Conservation (phyloP, 2,113 vertebrate species). For the Peromyscus polionotus region DNA sequence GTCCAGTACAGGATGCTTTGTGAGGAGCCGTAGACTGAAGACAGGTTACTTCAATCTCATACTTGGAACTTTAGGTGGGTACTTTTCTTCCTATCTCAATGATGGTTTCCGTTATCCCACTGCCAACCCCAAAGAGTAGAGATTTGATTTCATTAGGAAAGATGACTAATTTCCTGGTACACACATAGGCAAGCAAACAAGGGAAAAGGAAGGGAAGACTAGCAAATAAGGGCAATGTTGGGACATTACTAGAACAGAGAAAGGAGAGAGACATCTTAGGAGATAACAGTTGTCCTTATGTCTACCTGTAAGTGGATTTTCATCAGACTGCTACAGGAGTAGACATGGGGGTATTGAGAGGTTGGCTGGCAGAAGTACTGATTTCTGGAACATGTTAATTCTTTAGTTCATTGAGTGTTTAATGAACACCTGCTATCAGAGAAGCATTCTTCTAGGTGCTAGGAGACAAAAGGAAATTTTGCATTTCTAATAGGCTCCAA, state of each 20-base stretch:
- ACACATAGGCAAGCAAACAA: neutral
- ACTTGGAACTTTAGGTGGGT: neutral
- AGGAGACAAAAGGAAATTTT: neutral
- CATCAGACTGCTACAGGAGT: neutral
- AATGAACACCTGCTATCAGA: neutral
- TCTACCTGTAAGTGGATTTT: neutral
- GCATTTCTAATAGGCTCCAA: neutral
- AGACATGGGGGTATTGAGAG: neutral
- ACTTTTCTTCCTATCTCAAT: neutral
- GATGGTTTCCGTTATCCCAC: neutral
- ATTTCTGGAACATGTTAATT: neutral
- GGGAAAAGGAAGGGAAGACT: neutral
- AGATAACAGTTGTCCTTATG: neutral
- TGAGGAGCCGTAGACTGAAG: neutral
- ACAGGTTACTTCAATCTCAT: neutral
- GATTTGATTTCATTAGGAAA: conserved; percentile 27
- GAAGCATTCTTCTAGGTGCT: neutral
- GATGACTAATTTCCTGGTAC: conserved; percentile 27
- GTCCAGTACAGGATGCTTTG: neutral
- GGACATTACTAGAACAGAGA: neutral
- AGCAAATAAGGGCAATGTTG: neutral
- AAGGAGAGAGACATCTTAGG: neutral
- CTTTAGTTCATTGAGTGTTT: neutral
- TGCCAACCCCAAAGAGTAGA: neutral
- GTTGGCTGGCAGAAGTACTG: neutral